phyloP scores from a whole-genome alignment of 1,140 invertebrate genomes.

The Micrasema minimum region DNA sequence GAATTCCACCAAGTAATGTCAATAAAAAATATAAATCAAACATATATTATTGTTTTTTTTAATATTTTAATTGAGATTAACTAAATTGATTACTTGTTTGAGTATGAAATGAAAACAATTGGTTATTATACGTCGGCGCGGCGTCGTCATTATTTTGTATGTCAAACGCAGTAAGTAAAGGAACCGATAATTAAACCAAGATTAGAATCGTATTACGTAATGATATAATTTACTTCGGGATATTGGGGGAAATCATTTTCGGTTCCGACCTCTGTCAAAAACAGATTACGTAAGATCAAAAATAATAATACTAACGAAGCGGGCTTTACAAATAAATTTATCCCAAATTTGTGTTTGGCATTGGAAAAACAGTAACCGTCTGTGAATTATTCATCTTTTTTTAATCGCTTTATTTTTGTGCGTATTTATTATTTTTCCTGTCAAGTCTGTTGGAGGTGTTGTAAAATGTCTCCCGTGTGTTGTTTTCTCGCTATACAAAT shows the following conservation, averaged over 20 bases:
- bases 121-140: background rate
- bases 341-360: too few species aligned
- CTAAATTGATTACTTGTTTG: too few species aligned
- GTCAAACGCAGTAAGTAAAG: constrained; percentile 20
- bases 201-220: constrained; percentile 1
- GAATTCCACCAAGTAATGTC: too few species aligned
- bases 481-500: too few species aligned
- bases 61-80: too few species aligned
- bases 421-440: background rate
- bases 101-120: too few species aligned
- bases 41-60: too few species aligned
- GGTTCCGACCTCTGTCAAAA: constrained; percentile 16
- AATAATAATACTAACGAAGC: background rate
- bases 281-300: background rate
- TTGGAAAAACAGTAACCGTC: background rate
- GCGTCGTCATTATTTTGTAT: background rate
- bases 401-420: background rate
- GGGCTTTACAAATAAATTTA: too few species aligned
- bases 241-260: constrained; percentile 5
- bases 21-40: too few species aligned
- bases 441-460: too few species aligned
- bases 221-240: background rate
- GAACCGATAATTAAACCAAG: constrained; percentile 10
- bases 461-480: too few species aligned
- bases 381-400: background rate